Base-by-base conservation (phyloP, 2,888 invertebrate genomes). In the Ernsta delagoae region DNA sequence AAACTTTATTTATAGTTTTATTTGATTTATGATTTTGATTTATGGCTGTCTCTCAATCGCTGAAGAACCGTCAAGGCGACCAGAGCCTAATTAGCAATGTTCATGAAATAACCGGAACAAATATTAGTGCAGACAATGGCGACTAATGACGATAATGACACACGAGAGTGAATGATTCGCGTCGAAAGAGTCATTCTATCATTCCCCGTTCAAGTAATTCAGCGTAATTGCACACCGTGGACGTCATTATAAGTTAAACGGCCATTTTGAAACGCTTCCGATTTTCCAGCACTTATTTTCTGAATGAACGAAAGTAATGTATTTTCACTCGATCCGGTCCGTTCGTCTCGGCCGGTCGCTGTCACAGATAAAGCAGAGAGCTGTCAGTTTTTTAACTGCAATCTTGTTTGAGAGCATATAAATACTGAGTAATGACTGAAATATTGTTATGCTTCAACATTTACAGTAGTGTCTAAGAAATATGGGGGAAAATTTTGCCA, bases 251-350 rank as follows among this genome's bases (percentile, higher is more conserved):
- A 60, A 61, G 31, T 66, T 65, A 66, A 71, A 70, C 66, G 67
- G 41, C 16, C 12, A 54, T 54, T 64, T 71, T 43, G 53, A 48
- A 68, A 63, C 48, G 71, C 67, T 70, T 71, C 57, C 31, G 70
- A 68, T 72, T 76, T 77, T 71, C 75, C 70, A 71, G 67, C 70
- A 67, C 39, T 39, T 39, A 39, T 73, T 74, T 75, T 73, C 66
- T 24, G 72, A 45, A 3, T 24, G 24, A 59, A 48, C 16, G 41
- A 60, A 53, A 3, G 59, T 50, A 60, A 24, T 2, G 59, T 59
- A 43, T 59, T 59, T 66, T 31, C 59, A 59, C 45, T 45, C 45
- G n/a, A 45, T 45, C 45, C n/a, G 45, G 11, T 45, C 45, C 43
- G 11, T 11, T 11, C 11, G n/a, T 3, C 5, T 45, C 43, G 11